These are phyloP conservation scores for Mustela erminea DNA, from an alignment of 2,797 vertebrate species.

Conservation along the genomic window DNA sequence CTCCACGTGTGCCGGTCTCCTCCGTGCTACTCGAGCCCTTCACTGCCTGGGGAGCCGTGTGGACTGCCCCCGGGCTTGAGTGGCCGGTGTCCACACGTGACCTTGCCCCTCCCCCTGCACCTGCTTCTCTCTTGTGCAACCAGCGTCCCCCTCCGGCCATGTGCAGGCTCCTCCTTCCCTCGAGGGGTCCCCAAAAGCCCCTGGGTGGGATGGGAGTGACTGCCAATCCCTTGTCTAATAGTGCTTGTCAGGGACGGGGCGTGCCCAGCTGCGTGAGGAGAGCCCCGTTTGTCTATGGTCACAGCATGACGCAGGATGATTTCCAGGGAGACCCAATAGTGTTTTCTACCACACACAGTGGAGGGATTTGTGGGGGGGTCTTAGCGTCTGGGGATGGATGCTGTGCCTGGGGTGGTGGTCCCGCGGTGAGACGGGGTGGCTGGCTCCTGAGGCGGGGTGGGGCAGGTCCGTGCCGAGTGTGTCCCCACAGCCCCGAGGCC, in stretches of 20 bases:
- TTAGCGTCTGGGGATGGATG: neutral
- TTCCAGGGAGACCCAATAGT: fast-evolving
- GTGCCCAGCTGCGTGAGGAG: neutral
- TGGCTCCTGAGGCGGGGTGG: too few relatives aligned
- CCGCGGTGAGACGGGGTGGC: neutral
- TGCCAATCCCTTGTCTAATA: neutral
- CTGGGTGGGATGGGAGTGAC: neutral
- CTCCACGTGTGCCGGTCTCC: fast-evolving
- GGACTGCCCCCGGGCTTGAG: neutral
- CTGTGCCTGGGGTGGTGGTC: neutral
- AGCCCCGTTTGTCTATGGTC: neutral
- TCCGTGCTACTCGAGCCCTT: fast-evolving
- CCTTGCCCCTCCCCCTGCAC: fast-evolving
- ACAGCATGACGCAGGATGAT: neutral
- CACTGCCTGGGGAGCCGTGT: neutral
- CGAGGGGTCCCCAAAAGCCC: neutral
- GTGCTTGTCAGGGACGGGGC: neutral
- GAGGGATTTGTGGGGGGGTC: fast-evolving
- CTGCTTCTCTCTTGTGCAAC: fast-evolving
- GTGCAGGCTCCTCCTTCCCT: neutral
- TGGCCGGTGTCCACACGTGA: neutral
- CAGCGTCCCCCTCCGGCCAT: fast-evolving
- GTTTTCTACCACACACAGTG: fast-evolving
- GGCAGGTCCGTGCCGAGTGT: fast-evolving
- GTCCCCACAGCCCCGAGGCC: neutral